These are phyloP conservation scores for Eristalinus sepulchralis DNA, from an alignment of 2,888 invertebrate genomes.

Conservation along the genomic window DNA sequence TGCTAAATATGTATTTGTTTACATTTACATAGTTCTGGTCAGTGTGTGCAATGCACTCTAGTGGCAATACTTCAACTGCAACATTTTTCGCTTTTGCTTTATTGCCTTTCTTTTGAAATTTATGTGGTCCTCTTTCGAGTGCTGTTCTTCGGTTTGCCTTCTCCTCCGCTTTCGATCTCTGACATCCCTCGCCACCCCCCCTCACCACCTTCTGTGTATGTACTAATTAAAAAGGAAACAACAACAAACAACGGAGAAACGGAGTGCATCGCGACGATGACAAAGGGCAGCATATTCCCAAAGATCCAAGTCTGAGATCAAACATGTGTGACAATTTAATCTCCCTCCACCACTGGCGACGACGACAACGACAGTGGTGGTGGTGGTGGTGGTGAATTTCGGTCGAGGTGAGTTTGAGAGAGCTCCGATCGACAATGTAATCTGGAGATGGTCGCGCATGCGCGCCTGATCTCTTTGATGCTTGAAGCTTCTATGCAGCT, in stretches of 20 bases:
- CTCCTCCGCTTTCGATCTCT: constrained; percentile 11
- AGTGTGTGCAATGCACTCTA: constrained; percentile 57
- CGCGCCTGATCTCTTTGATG: constrained; percentile 50
- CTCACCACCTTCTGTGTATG: constrained; percentile 24
- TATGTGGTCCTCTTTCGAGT: constrained; percentile 41
- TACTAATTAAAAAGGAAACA: constrained; percentile 56
- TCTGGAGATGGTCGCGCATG: constrained; percentile 48
- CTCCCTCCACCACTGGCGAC: not conserved
- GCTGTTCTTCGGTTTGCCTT: not conserved
- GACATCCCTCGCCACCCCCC: constrained; percentile 31
- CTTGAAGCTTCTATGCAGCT: constrained; percentile 54
- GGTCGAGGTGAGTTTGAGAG: constrained; percentile 34
- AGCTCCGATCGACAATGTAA: not conserved
- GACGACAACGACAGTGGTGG: not conserved
- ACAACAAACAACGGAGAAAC: constrained; percentile 6
- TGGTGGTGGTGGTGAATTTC: not conserved
- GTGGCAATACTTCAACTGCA: constrained; percentile 44
- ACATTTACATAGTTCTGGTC: constrained; percentile 46
- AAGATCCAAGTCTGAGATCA: constrained; percentile 48
- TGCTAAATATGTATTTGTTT: constrained; percentile 61
- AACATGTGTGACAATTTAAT: constrained; percentile 57
- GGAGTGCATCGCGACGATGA: constrained; percentile 39
- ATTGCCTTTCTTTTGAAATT: constrained; percentile 67
- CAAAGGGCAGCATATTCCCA: constrained; percentile 66
- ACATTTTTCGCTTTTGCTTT: constrained; percentile 65